Conservation (phyloP, 2,888 invertebrate genomes). For the Cerastis rubricosa region DNA sequence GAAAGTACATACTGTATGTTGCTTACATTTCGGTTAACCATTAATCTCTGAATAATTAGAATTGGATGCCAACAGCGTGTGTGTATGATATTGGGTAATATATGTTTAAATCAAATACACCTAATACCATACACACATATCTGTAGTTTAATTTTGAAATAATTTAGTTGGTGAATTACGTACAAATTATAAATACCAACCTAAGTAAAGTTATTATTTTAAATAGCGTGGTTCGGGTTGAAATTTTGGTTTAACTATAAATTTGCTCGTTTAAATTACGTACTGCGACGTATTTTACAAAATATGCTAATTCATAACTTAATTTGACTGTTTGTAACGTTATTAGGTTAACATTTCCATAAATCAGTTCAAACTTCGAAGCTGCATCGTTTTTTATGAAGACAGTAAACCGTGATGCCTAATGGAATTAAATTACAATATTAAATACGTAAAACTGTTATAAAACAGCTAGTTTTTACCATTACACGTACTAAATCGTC, state of each 20-base stretch:
- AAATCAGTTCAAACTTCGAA: background rate
- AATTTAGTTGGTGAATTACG: background rate
- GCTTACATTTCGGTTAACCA: background rate
- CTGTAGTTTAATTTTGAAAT: background rate
- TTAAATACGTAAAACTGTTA: background rate
- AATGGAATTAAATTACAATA: background rate
- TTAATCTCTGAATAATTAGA: background rate
- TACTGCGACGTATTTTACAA: background rate
- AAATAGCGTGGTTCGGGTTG: background rate
- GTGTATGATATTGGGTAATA: background rate
- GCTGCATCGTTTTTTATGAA: background rate
- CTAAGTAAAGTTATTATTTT: background rate
- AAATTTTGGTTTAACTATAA: background rate
- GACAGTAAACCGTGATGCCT: background rate
- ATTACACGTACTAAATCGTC: background rate
- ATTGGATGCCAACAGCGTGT: background rate
- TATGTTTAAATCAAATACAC: background rate
- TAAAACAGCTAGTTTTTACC: slow-evolving; percentile 35
- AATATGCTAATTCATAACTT: background rate
- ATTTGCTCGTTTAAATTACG: background rate
- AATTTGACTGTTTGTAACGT: background rate
- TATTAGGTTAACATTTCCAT: background rate
- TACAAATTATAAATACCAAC: too few species aligned
- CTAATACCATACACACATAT: background rate
- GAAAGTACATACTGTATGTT: background rate